A percentile compares a stretch with the other conserved stretches of the same genome.
These are phyloP conservation scores for Halcyon malimbica DNA, from an alignment of 2,113 vertebrate species.

Conservation along the genomic window DNA sequence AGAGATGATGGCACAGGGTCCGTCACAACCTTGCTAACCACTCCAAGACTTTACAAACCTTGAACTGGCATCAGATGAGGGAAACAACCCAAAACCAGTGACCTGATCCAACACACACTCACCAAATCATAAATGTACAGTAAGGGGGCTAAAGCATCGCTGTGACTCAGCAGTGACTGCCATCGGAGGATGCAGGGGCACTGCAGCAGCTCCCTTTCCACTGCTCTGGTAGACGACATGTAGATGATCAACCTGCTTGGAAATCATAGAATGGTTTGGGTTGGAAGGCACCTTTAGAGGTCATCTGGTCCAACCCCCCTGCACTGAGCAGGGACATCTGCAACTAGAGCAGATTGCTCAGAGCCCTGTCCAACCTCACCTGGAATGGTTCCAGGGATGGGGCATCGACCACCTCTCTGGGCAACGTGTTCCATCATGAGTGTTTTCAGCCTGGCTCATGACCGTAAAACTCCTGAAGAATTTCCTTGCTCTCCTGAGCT, in stretches of 20 bases:
- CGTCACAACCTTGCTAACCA: too few species aligned
- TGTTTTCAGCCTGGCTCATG: background rate
- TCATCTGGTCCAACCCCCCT: too few species aligned
- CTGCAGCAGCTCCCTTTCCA: background rate
- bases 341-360: too few species aligned
- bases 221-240: rapidly evolving
- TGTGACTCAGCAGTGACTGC: background rate
- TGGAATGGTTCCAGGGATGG: too few species aligned
- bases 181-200: rapidly evolving
- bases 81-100: background rate
- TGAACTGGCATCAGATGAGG: background rate
- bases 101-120: background rate
- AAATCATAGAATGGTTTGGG: too few species aligned
- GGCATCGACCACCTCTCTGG: too few species aligned
- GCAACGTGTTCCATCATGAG: background rate
- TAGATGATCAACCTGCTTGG: background rate
- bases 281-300: too few species aligned
- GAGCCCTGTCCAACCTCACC: too few species aligned
- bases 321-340: too few species aligned
- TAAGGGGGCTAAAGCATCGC: rapidly evolving
- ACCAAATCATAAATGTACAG: rapidly evolving
- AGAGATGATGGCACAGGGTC: background rate
- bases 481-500: background rate
- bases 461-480: background rate
- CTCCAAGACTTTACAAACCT: background rate